Percentiles rank a stretch among this genome's conserved stretches.
Conservation (phyloP, 2,888 invertebrate genomes). For the Lasioglossum morio region DNA sequence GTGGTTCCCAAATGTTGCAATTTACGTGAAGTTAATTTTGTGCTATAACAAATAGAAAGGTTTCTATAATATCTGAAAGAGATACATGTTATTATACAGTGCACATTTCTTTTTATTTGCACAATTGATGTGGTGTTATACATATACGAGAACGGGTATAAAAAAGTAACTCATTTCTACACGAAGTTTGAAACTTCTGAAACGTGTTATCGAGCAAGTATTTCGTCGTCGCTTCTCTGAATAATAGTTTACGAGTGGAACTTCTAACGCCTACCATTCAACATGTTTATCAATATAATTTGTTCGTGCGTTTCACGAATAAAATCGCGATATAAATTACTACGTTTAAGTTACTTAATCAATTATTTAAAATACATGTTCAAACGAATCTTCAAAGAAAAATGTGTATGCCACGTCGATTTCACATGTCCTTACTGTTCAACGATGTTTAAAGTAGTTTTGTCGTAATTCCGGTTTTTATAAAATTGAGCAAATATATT, state of each 20-base stretch:
- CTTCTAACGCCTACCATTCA: slow-evolving; percentile 57
- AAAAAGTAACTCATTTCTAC: slow-evolving; percentile 54
- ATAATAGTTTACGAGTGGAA: slow-evolving; percentile 36
- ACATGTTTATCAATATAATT: slow-evolving; percentile 49
- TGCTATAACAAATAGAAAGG: background rate
- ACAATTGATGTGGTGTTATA: slow-evolving; percentile 48
- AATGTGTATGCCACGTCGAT: too few species aligned
- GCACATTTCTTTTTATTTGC: slow-evolving; percentile 64
- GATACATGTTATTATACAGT: slow-evolving; percentile 26
- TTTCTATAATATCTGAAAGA: background rate
- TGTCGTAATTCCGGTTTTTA: background rate
- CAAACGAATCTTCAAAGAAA: background rate
- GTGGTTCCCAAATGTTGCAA: too few species aligned
- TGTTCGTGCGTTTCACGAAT: slow-evolving; percentile 51
- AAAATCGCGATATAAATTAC: background rate
- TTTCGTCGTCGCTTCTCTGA: slow-evolving; percentile 57
- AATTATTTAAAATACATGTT: background rate
- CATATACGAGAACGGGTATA: slow-evolving; percentile 56
- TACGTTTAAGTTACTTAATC: background rate
- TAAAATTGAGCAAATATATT: background rate
- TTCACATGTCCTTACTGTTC: background rate
- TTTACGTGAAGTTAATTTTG: background rate
- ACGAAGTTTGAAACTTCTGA: slow-evolving; percentile 30
- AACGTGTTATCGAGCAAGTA: slow-evolving; percentile 33
- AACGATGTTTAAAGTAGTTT: background rate